Conservation (phyloP, 2,113 vertebrate genomes). For the Regulus satrapa region DNA sequence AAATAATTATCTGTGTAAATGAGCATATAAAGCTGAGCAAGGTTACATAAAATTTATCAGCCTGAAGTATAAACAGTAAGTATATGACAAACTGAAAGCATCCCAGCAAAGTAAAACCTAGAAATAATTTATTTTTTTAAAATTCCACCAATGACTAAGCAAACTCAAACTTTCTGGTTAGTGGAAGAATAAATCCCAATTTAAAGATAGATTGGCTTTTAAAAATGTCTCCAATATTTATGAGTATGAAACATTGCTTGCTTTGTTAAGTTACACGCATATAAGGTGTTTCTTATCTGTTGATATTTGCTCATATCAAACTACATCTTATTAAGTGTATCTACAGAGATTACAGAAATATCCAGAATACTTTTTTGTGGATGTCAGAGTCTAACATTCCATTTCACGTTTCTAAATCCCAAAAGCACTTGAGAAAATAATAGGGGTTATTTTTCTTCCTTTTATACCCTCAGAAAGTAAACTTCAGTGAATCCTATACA, state of each 20-base stretch:
- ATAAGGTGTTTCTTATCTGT: background rate
- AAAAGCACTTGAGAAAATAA: conserved; percentile 11
- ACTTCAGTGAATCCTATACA: background rate
- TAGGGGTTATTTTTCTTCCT: background rate
- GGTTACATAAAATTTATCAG: background rate
- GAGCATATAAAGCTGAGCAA: background rate
- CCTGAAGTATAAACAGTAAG: background rate
- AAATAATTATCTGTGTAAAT: background rate
- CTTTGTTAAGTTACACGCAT: background rate
- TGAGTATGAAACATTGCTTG: background rate
- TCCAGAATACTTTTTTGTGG: background rate
- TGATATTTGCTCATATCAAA: background rate
- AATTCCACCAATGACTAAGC: background rate
- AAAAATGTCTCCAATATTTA: background rate
- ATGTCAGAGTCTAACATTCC: background rate
- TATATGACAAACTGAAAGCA: background rate
- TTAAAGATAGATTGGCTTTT: background rate
- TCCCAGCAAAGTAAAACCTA: background rate
- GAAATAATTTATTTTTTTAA: background rate
- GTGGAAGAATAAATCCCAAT: background rate
- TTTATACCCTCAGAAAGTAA: background rate
- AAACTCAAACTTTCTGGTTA: background rate
- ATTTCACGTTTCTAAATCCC: background rate
- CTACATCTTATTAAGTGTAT: background rate
- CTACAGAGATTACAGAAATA: background rate